Conservation (phyloP, 2,113 vertebrate species). For the Hippocampus mohnikei region DNA sequence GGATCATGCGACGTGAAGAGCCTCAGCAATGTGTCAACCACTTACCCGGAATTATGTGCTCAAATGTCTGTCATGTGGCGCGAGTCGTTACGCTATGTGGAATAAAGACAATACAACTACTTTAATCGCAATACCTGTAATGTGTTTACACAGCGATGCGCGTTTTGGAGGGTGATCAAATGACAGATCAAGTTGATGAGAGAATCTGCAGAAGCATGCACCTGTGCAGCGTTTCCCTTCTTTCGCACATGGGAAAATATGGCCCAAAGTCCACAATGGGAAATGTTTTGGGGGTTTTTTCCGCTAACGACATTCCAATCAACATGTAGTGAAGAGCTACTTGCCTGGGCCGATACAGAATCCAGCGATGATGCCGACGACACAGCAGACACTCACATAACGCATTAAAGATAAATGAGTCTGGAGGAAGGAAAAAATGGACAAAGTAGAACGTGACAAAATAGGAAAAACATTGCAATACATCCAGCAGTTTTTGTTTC, state of each 20-base stretch:
- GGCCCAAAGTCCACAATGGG: not conserved
- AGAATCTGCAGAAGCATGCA: too few relatives aligned
- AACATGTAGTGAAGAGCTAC: conserved; percentile 22
- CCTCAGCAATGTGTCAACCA: too few relatives aligned
- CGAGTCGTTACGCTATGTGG: too few relatives aligned
- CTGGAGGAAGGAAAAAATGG: conserved; percentile 50
- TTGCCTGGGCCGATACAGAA: conserved; percentile 89
- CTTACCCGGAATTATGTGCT: too few relatives aligned
- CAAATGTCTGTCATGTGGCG: too few relatives aligned
- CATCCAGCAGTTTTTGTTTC: not conserved
- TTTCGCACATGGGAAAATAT: not conserved
- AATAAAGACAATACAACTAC: too few relatives aligned
- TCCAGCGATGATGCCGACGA: conserved; percentile 85
- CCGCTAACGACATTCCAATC: not conserved
- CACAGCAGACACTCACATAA: conserved; percentile 80
- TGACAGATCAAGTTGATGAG: too few relatives aligned
- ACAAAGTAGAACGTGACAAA: not conserved
- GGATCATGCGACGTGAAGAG: too few relatives aligned
- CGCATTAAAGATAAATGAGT: conserved; percentile 75
- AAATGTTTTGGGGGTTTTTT: not conserved
- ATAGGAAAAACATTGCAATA: not conserved
- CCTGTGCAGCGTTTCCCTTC: too few relatives aligned
- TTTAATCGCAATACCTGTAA: too few relatives aligned
- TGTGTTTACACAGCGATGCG: too few relatives aligned
- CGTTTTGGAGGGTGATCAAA: too few relatives aligned